Evolutionary conservation across 2,113 vertebrate genomes (phyloP).

Genomic region (Ceyx margarethae): DNA sequence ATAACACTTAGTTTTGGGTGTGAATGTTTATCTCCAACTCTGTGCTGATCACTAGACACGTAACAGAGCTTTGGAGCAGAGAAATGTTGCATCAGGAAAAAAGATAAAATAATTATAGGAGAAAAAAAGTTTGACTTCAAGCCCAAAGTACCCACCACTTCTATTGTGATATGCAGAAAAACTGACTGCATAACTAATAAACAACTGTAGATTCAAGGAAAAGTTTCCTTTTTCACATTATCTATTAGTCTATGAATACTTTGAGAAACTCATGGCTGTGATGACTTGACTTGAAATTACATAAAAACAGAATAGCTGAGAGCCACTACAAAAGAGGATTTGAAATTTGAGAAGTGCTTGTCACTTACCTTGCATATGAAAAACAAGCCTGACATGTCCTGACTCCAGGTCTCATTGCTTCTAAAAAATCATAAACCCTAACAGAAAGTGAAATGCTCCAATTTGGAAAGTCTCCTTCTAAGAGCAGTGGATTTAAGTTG

Average conservation of each 20-base stretch:
- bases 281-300: not conserved
- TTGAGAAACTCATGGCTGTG: not conserved
- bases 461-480: not conserved
- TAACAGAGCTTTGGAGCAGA: not conserved
- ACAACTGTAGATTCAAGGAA: not conserved
- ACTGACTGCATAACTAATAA: not conserved
- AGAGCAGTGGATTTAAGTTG: not conserved
- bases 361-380: not conserved
- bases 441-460: not conserved
- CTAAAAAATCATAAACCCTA: not conserved
- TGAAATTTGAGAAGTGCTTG: not conserved
- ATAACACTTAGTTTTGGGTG: not conserved
- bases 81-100: not conserved
- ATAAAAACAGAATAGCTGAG: not conserved
- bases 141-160: not conserved
- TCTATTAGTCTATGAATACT: not conserved
- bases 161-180: not conserved
- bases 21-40: not conserved
- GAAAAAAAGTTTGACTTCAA: not conserved
- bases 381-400: rapidly evolving
- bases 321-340: not conserved
- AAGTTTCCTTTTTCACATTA: not conserved
- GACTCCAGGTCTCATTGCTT: not conserved
- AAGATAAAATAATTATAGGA: not conserved
- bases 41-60: not conserved